Evolutionary conservation across 53 echinoderm and acorn worm species (phyloP).

Genomic region (Hippasteria phrygiana): DNA sequence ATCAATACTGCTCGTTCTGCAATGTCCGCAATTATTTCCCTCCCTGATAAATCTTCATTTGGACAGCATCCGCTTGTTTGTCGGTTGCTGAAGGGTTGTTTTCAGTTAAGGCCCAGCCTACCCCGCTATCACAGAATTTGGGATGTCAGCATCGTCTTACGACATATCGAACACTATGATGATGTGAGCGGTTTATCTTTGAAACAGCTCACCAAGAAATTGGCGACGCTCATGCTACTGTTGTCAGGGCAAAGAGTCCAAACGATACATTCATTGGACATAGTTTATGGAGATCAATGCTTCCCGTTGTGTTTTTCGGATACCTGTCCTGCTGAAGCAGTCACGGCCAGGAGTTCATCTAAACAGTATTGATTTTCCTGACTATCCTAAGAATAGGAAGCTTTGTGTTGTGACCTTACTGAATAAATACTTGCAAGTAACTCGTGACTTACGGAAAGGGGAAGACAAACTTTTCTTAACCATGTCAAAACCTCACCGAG

Average conservation of each 20-base stretch:
- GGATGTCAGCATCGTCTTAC: conserved; percentile 19
- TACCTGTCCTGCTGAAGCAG: conserved; percentile 40
- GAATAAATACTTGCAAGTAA: neutral
- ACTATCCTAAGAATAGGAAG: conserved; percentile 3
- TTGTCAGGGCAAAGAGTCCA: conserved; percentile 21
- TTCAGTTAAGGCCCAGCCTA: conserved; percentile 13
- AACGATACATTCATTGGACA: conserved; percentile 10
- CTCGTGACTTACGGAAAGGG: neutral
- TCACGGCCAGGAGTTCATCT: conserved; percentile 25
- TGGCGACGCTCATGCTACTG: conserved; percentile 4
- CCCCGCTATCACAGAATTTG: conserved; percentile 18
- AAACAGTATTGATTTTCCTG: conserved; percentile 1
- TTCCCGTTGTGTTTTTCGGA: conserved; percentile 21
- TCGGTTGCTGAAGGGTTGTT: conserved; percentile 32
- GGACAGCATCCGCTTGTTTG: conserved; percentile 35
- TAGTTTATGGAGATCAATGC: conserved; percentile 1
- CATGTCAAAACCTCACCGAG: neutral
- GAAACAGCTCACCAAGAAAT: conserved; percentile 43
- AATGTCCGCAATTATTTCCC: conserved; percentile 21
- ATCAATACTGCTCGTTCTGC: conserved; percentile 59
- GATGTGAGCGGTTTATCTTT: neutral
- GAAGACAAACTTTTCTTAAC: conserved; percentile 17
- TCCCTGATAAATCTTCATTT: neutral
- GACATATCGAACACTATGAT: conserved; percentile 23
- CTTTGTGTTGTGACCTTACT: conserved; percentile 8